These are phyloP conservation scores for Procavia capensis DNA, from an alignment of 2,113 vertebrate species.

Conservation along the genomic window DNA sequence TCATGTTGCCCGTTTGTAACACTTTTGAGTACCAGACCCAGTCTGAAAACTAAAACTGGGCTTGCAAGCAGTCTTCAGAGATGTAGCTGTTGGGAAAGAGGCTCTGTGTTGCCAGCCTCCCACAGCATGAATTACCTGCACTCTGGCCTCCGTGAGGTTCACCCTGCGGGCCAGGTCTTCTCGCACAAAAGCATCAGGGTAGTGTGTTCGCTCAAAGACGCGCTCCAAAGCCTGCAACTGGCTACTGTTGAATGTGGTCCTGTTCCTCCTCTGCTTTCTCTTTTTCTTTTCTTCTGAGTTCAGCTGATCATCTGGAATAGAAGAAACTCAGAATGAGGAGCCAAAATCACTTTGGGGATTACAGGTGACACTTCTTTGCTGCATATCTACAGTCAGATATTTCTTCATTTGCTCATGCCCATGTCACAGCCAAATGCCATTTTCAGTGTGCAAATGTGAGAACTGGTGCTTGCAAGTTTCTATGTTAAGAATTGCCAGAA, in stretches of 20 bases:
- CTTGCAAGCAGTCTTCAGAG: background rate
- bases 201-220: conserved; percentile 98
- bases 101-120: background rate
- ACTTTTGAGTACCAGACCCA: background rate
- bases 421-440: background rate
- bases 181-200: conserved; percentile 97
- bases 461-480: fast-evolving
- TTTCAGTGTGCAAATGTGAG: fast-evolving
- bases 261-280: conserved; percentile 97
- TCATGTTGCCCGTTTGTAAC: background rate
- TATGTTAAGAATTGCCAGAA: background rate
- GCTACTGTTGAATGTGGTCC: conserved; percentile 99
- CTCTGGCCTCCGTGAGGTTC: conserved; percentile 97
- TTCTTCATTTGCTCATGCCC: background rate
- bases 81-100: fast-evolving
- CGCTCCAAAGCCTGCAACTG: conserved; percentile 98
- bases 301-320: conserved; percentile 93
- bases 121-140: conserved; percentile 90
- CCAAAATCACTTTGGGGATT: background rate
- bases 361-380: too few relatives aligned
- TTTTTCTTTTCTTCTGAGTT: conserved; percentile 99
- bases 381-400: background rate
- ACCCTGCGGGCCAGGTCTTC: conserved; percentile 98
- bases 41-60: background rate
- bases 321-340: conserved; percentile 25